Base-by-base conservation (phyloP, 2,113 vertebrate genomes). In the Copsychus sechellarum region DNA sequence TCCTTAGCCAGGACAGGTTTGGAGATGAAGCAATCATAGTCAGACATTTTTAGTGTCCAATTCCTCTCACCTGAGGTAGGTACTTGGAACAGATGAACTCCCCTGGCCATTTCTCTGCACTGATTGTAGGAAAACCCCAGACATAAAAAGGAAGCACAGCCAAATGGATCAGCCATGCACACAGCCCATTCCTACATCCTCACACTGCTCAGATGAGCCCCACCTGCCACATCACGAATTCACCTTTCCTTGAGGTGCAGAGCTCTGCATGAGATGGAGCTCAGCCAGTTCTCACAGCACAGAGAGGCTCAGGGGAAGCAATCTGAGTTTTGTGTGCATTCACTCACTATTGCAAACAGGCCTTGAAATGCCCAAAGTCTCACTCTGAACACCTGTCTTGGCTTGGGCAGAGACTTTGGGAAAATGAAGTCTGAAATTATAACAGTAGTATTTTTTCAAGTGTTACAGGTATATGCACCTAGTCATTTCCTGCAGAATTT, bases 61-160 rank as follows among this genome's bases (percentile, higher is more conserved):
- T 23, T 64, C 23, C 19, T 42, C 36, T 51, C 74, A n/a, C 8
- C 58, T 11, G 20, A 65, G 22, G 28, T 3, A 60, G 62, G 40
- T 5, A 9, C 1, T 2, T 24, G 42, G 62, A 85, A 13, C 12
- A 71, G 33, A 29, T 33, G 34, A 74, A 62, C 26, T 67, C 14
- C 36, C 60, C 62, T 34, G 31, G 42, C 14, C 38, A 1, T 29
- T 82, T 34, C 36, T 77, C 40, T 53, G 34, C 31, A 18, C 24
- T 25, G 24, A 22, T 7, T 47, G 33, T 3, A 58, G 53, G 18
- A 76, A 71, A 64, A 38, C 14, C 31, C 38, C 34, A 64, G 26
- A 8, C 0, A 2, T 2, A 26, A 64, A 50, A 69, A 58, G 29
- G 33, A 57, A 92, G 50, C 1, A 0, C 15, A 51, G 43, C 21